Conservation (phyloP, 2,888 invertebrate genomes). For the Athalia cordata region DNA sequence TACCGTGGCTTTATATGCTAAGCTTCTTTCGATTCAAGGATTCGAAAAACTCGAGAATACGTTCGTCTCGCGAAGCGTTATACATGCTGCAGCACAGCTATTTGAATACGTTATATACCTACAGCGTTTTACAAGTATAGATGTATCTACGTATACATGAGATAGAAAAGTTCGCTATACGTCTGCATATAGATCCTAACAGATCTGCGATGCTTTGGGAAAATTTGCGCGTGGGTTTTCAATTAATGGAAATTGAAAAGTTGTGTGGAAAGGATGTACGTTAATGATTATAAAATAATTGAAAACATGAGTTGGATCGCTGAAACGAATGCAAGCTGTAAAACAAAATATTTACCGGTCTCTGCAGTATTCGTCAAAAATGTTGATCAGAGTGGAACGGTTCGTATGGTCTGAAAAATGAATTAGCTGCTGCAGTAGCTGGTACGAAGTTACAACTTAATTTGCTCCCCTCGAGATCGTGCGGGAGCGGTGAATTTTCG, state of each 20-base stretch:
- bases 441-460: constrained; percentile 29
- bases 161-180: too few relatives aligned
- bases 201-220: not conserved
- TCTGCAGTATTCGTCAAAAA: not conserved
- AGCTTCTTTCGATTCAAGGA: constrained; percentile 28
- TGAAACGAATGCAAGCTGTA: not conserved
- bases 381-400: not conserved
- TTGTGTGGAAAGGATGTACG: not conserved
- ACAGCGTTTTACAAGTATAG: not conserved
- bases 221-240: not conserved
- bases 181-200: too few relatives aligned
- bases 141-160: not conserved
- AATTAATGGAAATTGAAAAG: not conserved
- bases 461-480: constrained; percentile 21
- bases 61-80: not conserved
- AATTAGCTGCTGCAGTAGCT: constrained; percentile 6
- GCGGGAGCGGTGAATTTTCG: constrained; percentile 7
- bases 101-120: not conserved
- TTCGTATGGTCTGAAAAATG: constrained; percentile 33
- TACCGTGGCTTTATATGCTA: constrained; percentile 21
- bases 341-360: not conserved
- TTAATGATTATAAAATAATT: too few relatives aligned
- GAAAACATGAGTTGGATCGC: not conserved
- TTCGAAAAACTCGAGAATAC: constrained; percentile 12
- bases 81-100: not conserved